Base-by-base conservation (phyloP, 2,797 vertebrate species). In the Lemur catta region DNA sequence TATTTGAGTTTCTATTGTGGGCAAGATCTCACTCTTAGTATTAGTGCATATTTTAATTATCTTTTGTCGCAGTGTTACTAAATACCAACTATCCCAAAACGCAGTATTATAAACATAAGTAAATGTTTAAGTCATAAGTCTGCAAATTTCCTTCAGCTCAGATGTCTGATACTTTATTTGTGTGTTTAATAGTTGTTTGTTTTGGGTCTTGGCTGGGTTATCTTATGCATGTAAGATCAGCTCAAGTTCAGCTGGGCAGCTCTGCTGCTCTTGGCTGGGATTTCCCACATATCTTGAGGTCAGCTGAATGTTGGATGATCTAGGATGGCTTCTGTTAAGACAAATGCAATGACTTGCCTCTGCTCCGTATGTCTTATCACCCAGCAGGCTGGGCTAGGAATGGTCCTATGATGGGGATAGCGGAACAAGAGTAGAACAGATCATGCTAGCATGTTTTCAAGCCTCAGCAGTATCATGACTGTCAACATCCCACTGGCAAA, bases 371-470 rank as follows among this genome's bases (percentile, higher is more conserved):
- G 9, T 35, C 15, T 72, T 84, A 11, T 7, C 46, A 26, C 35
- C 1, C 13, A 63, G 26, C 0, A 78, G 33, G 24, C 13, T 52
- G n/a, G 11, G 11, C 2, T 65, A 72, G 15, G 13, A 28, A 20
- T 3, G 1, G 13, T 43, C 7, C 26, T 17, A 28, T 10, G 65
- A 17, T 26, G 0, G 12, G 74, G 4, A 46, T 10, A 38, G 11
- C 38, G 9, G 4, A 46, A 38, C 3, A 63, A 65, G 38, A 33
- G 9, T 26, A 48, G 14, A 92, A 35, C 4, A 6, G 41, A 43
- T 4, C 35, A 26, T 41, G 17, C 26, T 52, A 20, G 4, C 35
- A n/a, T 18, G n/a, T 15, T 61, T 61, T 71, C 22, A 84, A 28
- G 2, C 7, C 10, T 78, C 35, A 22, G 30, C 24, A 22, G 4